A percentile compares a stretch with the other conserved stretches of the same genome.
phyloP scores from a whole-genome alignment of 2,888 invertebrate genomes.

The Apoderus coryli region DNA sequence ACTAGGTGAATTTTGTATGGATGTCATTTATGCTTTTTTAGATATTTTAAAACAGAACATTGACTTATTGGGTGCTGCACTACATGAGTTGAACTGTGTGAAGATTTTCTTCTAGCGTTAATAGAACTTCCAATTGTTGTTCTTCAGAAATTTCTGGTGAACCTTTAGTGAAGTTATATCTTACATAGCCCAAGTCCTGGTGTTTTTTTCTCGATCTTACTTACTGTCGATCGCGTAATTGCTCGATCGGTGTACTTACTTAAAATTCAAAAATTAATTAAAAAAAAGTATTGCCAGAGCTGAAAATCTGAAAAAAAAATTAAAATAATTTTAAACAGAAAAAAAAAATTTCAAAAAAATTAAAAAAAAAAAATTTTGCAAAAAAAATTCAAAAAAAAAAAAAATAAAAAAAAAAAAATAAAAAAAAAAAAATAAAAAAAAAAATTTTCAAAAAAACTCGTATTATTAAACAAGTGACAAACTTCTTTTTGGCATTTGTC shows the following conservation, averaged over 20 bases:
- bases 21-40: slow-evolving; percentile 2
- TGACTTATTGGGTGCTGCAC: slow-evolving; percentile 1
- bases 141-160: not conserved
- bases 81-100: not conserved
- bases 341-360: too few species aligned
- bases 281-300: too few species aligned
- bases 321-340: too few species aligned
- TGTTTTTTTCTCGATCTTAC: not conserved
- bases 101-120: slow-evolving; percentile 2
- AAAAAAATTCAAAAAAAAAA: too few species aligned
- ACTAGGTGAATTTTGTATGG: slow-evolving; percentile 1
- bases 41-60: slow-evolving; percentile 1
- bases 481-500: slow-evolving; percentile 2
- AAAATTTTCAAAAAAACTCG: too few species aligned
- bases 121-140: slow-evolving; percentile 2
- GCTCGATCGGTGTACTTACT: slow-evolving; percentile 1
- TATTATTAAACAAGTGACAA: slow-evolving; percentile 1
- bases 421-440: too few species aligned
- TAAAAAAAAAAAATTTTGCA: too few species aligned
- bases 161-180: slow-evolving; percentile 1
- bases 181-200: slow-evolving; percentile 1
- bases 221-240: slow-evolving; percentile 3
- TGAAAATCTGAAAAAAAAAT: too few species aligned
- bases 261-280: too few species aligned
- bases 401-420: too few species aligned